Base-by-base conservation (phyloP, 1,140 invertebrate genomes). In the Popillia japonica region DNA sequence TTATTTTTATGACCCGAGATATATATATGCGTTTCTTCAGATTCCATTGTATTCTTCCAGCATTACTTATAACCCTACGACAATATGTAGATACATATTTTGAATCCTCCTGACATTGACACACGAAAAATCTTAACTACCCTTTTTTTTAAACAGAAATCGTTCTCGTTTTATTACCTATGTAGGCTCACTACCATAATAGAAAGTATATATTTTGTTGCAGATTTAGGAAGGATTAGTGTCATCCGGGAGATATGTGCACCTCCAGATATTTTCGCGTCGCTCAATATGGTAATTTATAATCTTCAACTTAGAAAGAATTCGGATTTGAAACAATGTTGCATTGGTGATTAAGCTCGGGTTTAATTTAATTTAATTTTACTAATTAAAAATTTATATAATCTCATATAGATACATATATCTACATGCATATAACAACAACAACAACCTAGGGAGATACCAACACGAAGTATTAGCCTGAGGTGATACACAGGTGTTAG, bases 1-100 rank as follows among this genome's bases (percentile, higher is more conserved):
- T 75, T 75, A 78, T 78, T 78, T 78, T 78, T 78, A 78, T 78
- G 77, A 34, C 72, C 48, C n/a, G 61, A 27, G 73, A 78, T 73
- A 75, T 34, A 72, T 75, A 11, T 64, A 11, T 22, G 2, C n/a
- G 11, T 64, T 20, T n/a, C n/a, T n/a, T 22, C 8, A 48, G 23
- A 20, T 64, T 20, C 6, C 61, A 64, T 64, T 64, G 17, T 27
- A 20, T 7, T 22, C 17, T 9, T 64, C 22, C 11, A 22, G 61
- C 23, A 20, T 22, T 22, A 64, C 11, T 20, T 64, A 22, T 23
- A 23, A 64, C 4, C 61, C 1, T 64, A 22, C 3, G 61, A 6
- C n/a, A n/a, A 17, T 64, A 64, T 17, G 22, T 64, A 8, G 10
- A 64, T 64, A 64, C 61, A 64, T 27, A 64, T 64, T 64, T 64